phyloP scores from a whole-genome alignment of 2,888 invertebrate genomes.

The Steromphala cineraria region DNA sequence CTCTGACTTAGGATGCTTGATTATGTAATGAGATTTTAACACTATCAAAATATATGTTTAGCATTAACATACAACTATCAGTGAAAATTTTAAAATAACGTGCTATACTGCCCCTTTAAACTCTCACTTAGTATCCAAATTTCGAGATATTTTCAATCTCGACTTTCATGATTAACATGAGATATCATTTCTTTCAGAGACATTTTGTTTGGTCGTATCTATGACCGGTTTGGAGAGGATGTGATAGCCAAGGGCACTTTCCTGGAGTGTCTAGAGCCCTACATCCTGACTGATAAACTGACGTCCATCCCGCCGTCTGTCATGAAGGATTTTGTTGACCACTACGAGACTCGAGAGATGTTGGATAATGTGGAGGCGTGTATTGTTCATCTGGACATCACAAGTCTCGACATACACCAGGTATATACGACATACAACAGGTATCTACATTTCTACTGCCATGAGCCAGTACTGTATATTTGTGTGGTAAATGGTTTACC shows the following conservation, averaged over 20 bases:
- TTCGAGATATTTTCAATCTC: too few species aligned
- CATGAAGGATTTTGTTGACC: constrained; percentile 84
- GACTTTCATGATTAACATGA: not conserved
- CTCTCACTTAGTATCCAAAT: too few species aligned
- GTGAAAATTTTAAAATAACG: too few species aligned
- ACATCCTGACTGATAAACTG: constrained; percentile 82
- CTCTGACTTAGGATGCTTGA: too few species aligned
- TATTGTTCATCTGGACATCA: constrained; percentile 84
- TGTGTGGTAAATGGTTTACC: not conserved
- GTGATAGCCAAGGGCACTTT: constrained; percentile 81
- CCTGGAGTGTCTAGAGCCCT: constrained; percentile 83
- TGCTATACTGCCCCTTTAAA: too few species aligned
- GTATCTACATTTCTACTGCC: constrained; percentile 60
- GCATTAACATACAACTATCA: too few species aligned
- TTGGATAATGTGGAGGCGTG: constrained; percentile 83
- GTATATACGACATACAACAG: constrained; percentile 83
- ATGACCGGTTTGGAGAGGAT: constrained; percentile 80
- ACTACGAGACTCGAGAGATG: constrained; percentile 81
- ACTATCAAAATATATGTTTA: too few species aligned
- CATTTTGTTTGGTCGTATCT: constrained; percentile 78
- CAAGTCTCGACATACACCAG: constrained; percentile 86
- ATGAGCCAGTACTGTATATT: not conserved
- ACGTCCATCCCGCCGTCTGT: constrained; percentile 81
- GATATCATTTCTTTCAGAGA: constrained; percentile 63
- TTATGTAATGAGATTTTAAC: too few species aligned